A percentile compares a stretch with the other conserved stretches of the same genome.
phyloP scores from a whole-genome alignment of 2,888 invertebrate genomes.

The Drosophila colorata region DNA sequence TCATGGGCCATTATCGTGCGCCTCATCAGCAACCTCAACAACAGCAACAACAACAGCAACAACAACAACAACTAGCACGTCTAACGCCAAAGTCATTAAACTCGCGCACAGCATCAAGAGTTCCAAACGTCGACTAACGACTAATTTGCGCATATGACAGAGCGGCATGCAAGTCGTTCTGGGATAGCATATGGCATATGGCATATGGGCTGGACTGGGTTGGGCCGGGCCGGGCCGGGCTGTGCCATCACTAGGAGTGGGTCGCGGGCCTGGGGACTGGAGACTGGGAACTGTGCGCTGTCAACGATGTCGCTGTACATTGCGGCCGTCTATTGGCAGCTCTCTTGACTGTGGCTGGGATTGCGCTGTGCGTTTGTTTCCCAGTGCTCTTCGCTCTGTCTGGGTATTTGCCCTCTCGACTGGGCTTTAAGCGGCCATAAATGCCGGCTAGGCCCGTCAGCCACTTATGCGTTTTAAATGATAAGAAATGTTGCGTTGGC shows the following conservation, averaged over 20 bases:
- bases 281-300: constrained; percentile 35
- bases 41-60: constrained; percentile 20
- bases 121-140: constrained; percentile 71
- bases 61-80: constrained; percentile 30
- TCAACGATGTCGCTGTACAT: constrained; percentile 51
- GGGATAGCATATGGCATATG: constrained; percentile 41
- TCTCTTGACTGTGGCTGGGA: constrained; percentile 64
- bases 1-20: constrained; percentile 68
- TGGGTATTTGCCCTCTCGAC: constrained; percentile 43
- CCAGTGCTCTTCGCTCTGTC: constrained; percentile 47
- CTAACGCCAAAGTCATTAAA: constrained; percentile 79
- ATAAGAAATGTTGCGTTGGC: constrained; percentile 68
- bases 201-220: constrained; percentile 2
- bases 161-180: constrained; percentile 69
- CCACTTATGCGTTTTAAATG: constrained; percentile 74
- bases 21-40: constrained; percentile 65
- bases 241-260: neutral
- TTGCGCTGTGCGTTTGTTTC: constrained; percentile 67
- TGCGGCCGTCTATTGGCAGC: constrained; percentile 54
- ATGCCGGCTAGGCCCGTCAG: constrained; percentile 54
- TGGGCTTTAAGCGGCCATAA: constrained; percentile 65
- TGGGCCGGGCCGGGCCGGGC: too few relatives aligned
- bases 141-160: constrained; percentile 80
- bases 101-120: constrained; percentile 63
- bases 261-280: neutral